These are phyloP conservation scores for Tridacna gigas DNA, from an alignment of 2,888 invertebrate species.

Conservation along the genomic window DNA sequence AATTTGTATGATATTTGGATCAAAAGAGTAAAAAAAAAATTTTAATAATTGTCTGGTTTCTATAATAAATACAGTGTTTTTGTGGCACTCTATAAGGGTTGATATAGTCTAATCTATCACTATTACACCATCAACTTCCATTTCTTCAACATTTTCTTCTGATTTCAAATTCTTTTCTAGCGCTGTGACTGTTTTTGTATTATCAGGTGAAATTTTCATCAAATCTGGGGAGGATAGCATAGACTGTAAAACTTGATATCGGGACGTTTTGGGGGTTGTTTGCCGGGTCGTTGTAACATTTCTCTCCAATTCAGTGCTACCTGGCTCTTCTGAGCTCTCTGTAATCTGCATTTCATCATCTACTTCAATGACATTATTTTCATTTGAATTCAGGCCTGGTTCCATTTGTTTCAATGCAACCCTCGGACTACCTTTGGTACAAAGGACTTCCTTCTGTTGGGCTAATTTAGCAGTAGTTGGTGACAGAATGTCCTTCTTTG, in stretches of 20 bases:
- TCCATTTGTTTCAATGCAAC: not conserved
- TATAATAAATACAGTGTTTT: no score
- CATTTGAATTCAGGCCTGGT: not conserved
- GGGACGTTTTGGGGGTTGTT: conserved; percentile 14
- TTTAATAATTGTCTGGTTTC: no score
- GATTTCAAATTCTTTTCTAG: not conserved
- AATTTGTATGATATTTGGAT: no score
- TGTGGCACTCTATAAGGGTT: no score
- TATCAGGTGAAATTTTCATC: conserved; percentile 43
- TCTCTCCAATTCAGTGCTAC: no score
- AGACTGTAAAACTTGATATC: conserved; percentile 14
- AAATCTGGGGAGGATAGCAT: conserved; percentile 53
- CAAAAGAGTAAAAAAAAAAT: no score
- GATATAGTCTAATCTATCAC: conserved; percentile 20
- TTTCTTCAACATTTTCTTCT: conserved; percentile 1
- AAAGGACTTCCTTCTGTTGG: conserved; percentile 5
- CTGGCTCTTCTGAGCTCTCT: not conserved
- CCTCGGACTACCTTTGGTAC: conserved; percentile 7
- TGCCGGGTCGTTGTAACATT: not conserved
- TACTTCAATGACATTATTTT: not conserved
- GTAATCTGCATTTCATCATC: not conserved
- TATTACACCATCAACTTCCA: conserved; percentile 36
- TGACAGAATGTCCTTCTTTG: conserved; percentile 5
- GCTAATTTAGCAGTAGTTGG: not conserved
- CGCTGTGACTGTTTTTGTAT: not conserved